Base-by-base conservation (phyloP, 2,113 vertebrate genomes). In the Nasalis larvatus region DNA sequence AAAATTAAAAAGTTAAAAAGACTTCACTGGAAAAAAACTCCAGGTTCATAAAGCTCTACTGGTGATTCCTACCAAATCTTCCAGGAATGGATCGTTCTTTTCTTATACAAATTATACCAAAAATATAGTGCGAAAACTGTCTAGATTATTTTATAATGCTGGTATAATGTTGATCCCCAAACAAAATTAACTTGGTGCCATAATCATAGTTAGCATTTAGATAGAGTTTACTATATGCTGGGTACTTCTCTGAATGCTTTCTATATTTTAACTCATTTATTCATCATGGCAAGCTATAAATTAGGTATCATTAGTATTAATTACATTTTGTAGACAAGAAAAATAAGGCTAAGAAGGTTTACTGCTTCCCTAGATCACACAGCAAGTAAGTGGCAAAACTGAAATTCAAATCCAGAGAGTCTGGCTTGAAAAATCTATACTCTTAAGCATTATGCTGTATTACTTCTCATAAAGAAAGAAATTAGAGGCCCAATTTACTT, bases 1-100 rank as follows among this genome's bases (percentile, higher is more conserved):
- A 97, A 96, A 83, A 91, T 96, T 27, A 12, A 0, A 86, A 42
- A 95, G n/a, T 89, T 77, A 2, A 86, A 78, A 92, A 93, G 23
- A 78, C 37, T 87, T 77, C 45, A 42, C 25, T 82, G 35, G 35
- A 93, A 96, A 74, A 68, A 7, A 74, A 25, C 14, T 89, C 49
- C 60, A 82, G 6, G 8, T 58, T 82, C 42, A 91, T 30, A 85
- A 77, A 84, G 1, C 25, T 56, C 86, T 78, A 73, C 8, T 90
- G 42, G 30, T 87, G 25, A 52, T 71, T 95, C 9, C 21, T 74
- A 91, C 71, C 63, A 93, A 85, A 63, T 76, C 84, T 91, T 97
- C 47, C 77, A 96, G 47, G 32, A 83, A 94, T 58, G 63, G 20
- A 40, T 86, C 82, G 94, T 88, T 54, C 47, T 2, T 80, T 21